Base-by-base conservation (phyloP, 2,888 invertebrate genomes). In the Axea sp. region DNA sequence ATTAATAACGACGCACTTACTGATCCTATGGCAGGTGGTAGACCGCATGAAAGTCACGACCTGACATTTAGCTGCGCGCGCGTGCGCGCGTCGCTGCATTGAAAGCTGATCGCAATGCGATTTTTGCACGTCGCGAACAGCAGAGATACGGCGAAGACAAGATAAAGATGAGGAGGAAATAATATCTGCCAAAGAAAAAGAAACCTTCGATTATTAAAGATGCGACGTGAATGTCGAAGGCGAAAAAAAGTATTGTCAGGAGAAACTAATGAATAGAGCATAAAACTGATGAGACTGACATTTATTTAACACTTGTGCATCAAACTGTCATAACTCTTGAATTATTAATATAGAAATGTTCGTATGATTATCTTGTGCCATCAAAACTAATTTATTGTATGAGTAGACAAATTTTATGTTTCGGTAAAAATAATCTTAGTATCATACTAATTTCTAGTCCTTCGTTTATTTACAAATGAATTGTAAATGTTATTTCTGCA, bases 1-100 rank as follows among this genome's bases (percentile, higher is more conserved):
- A 83, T 84, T 84, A 84, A 83, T 84, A 84, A 84, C 81, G 78
- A 84, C 84, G 84, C 84, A 84, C 83, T 84, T 83, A 82, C 80
- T 78, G 81, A 84, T 82, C 83, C 81, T 81, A 79, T 83, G 82
- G 84, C 84, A 84, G 85, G 84, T 84, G 84, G 83, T 82, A 82
- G 84, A 81, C 82, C 82, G 83, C 83, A 84, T 84, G 85, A 85
- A 85, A 85, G 85, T 85, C 84, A 84, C 84, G 85, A 85, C 84
- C 85, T 85, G 85, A 85, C 85, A 85, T 85, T 85, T 85, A 82
- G 83, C 78, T 78, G 81, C 80, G 80, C 80, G 77, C 80, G 79
- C 80, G 79, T 78, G 64, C 65, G 73, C 76, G 60, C 62, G 55
- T 78, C 76, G 59, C 51, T 72, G 73, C 71, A 73, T 73, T 69